Base-by-base conservation (phyloP, 2,888 invertebrate species). In the Nomada ruficornis region DNA sequence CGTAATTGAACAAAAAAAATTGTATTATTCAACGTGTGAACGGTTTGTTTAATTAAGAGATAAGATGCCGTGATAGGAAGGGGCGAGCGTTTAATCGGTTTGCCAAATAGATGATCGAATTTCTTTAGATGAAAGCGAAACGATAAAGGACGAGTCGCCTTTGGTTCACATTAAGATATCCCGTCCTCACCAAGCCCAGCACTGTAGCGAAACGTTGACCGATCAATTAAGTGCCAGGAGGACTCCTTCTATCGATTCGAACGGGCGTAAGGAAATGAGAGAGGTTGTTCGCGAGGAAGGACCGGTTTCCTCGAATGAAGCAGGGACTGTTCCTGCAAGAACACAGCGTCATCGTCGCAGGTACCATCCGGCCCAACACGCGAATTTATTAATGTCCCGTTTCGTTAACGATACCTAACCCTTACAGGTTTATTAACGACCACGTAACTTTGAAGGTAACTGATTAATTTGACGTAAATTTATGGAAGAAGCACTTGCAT, bases 91-190 rank as follows among this genome's bases (percentile, higher is more conserved):
- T 26, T 59, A n/a, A 68, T 23, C 60, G 15, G 10, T 23, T 29
- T 9, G 26, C 59, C 36, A 11, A 20, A 76, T 0, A 15, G 13
- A 55, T 55, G 5, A 11, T 7, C 4, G 13, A 59, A 29, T 57
- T 23, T 42, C 57, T 57, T 23, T 59, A 59, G 65, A 20, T 10
- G 20, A 13, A 4, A 20, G 11, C 0, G 20, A 63, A 7, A 11
- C 50, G 23, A n/a, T 18, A 4, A 60, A 77, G 2, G n/a, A 1
- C 10, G 70, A 67, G 13, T 42, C 77, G 1, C 20, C 73, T 36
- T 11, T 62, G 18, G 42, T 74, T 5, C 63, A 26, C 4, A 77
- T 81, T 18, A 77, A 75, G 36, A 59, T 79, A 67, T 54, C 26
- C 10, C 50, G 42, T 64, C 50, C 57, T 4, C 23, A 20, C n/a